phyloP scores from a whole-genome alignment of 2,113 vertebrate genomes.

The Neodontobutis hainanensis region DNA sequence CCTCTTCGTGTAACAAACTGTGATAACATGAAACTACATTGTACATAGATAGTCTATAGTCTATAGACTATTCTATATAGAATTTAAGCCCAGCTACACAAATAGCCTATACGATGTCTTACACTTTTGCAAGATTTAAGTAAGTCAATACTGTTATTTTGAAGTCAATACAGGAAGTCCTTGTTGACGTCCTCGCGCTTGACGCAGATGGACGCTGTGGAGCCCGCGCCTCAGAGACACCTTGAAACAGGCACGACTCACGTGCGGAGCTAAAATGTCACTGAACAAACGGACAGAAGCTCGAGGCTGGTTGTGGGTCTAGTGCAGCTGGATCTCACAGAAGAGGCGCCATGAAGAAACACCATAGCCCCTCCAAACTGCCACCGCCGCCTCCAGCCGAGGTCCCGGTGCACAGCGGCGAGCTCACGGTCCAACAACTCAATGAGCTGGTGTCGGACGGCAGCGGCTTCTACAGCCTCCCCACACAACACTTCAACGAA shows the following conservation, averaged over 20 bases:
- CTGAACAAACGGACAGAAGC: slow-evolving; percentile 19
- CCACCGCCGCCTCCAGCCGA: slow-evolving; percentile 58
- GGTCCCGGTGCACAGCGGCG: slow-evolving; percentile 78
- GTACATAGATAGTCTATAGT: no score
- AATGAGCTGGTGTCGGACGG: slow-evolving; percentile 90
- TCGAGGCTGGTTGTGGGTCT: slow-evolving; percentile 14
- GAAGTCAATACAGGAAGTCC: background rate
- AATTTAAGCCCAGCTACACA: no score
- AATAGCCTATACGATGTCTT: no score
- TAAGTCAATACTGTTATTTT: slow-evolving; percentile 11
- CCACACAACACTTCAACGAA: slow-evolving; percentile 94
- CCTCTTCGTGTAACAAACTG: no score
- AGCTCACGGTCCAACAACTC: slow-evolving; percentile 88
- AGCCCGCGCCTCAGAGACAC: slow-evolving; percentile 47
- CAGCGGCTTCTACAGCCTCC: slow-evolving; percentile 92
- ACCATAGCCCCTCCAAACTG: slow-evolving; percentile 76
- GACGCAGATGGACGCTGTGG: background rate
- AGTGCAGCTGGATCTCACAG: slow-evolving; percentile 42
- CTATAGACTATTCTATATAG: no score
- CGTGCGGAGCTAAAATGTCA: slow-evolving; percentile 64
- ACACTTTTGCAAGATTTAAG: no score
- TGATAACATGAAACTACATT: no score
- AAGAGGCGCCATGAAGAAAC: slow-evolving; percentile 78
- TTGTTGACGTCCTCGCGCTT: rapidly evolving
- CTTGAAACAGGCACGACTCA: slow-evolving; percentile 44